These are phyloP conservation scores for Papio anubis DNA, from an alignment of 2,113 vertebrate species.

Conservation along the genomic window DNA sequence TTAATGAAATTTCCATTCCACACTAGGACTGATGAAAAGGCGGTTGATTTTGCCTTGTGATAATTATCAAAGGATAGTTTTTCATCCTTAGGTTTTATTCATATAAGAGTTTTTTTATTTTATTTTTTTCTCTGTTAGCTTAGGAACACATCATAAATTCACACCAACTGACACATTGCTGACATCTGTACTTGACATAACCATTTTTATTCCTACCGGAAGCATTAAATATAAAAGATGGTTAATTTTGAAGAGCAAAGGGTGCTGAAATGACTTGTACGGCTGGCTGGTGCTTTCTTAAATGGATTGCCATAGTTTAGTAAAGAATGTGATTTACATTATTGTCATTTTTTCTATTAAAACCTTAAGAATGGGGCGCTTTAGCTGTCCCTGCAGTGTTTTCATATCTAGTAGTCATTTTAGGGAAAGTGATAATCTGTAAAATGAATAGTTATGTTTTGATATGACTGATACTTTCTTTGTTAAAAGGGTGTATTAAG, in stretches of 20 bases:
- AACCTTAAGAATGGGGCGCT: not conserved
- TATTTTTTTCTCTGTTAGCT: not conserved
- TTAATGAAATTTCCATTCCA: not conserved
- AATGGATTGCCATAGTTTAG: not conserved
- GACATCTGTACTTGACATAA: not conserved
- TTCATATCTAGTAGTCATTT: constrained; percentile 38
- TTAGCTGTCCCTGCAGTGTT: not conserved
- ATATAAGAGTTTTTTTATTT: not conserved
- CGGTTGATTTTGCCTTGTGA: constrained; percentile 59
- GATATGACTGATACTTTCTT: not conserved
- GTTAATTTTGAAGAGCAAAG: not conserved
- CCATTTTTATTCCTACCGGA: not conserved
- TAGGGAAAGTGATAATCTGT: not conserved
- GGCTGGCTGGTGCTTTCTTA: not conserved
- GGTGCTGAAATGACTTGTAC: not conserved
- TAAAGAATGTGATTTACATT: not conserved
- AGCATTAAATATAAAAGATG: not conserved
- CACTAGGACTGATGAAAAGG: not conserved
- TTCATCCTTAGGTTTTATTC: constrained; percentile 34
- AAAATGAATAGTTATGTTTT: constrained; percentile 27
- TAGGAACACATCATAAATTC: not conserved
- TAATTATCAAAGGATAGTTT: constrained; percentile 70
- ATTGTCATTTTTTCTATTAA: not conserved
- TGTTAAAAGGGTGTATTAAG: constrained; percentile 39
- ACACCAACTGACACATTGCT: not conserved